Base-by-base conservation (phyloP, 2,888 invertebrate genomes). In the Eilema caniola region DNA sequence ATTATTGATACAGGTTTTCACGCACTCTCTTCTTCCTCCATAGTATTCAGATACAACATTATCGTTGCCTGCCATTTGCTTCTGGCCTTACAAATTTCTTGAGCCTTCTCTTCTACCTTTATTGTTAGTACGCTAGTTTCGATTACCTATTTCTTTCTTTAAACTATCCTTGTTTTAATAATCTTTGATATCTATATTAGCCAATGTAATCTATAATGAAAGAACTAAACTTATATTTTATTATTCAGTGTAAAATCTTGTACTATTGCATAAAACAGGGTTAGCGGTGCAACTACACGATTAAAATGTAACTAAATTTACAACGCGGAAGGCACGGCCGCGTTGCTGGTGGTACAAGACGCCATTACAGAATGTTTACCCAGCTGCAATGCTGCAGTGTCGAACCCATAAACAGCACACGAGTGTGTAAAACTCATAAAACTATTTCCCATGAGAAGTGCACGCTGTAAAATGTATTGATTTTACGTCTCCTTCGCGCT, bases 391-490 rank as follows among this genome's bases (percentile, higher is more conserved):
- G n/a, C n/a, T n/a, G n/a, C n/a, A n/a, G n/a, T n/a, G 75, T 78
- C 69, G 72, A 80, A 74, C 71, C 73, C 77, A 79, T 82, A 81
- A 78, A 80, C 73, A 77, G 67, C 67, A 24, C 73, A 67, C 75
- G 70, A 78, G 74, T 85, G 79, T 84, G 88, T 85, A 70, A 76
- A 79, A 77, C 74, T 76, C 78, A 83, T 85, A 87, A 87, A 86
- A 84, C 80, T 37, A 79, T 79, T 87, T 86, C 88, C 83, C 88
- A 85, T 85, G 85, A 77, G 82, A 75, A 61, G 76, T 70, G 31
- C 62, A 37, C 71, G 70, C 61, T n/a, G 62, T 61, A 64, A 69
- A 79, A 70, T 66, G 25, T 63, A 66, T 66, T 23, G n/a, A 53
- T 72, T 63, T 67, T 64, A 56, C 73, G 62, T 80, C 71, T 65